Evolutionary conservation across 2,888 invertebrate genomes (phyloP).

Genomic region (Pseudococcus longispinus): DNA sequence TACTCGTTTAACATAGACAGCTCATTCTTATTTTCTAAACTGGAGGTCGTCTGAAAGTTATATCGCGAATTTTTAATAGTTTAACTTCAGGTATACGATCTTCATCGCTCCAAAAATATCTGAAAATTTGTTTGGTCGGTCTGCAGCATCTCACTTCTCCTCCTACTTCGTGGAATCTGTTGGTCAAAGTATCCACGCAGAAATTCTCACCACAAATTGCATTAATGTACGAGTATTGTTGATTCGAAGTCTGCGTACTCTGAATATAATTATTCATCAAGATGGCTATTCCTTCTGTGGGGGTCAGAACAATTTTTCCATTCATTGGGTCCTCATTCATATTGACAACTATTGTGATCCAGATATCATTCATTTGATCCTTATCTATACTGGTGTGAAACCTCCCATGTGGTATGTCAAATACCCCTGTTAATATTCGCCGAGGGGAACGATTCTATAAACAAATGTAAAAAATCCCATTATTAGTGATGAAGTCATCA

Average conservation of each 20-base stretch:
- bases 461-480: no score
- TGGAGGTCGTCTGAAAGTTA: no score
- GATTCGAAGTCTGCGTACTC: background rate
- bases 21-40: no score
- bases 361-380: background rate
- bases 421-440: background rate
- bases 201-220: background rate
- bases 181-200: background rate
- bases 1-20: no score
- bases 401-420: background rate
- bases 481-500: no score
- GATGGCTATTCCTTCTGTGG: background rate
- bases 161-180: background rate
- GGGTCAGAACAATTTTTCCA: no score
- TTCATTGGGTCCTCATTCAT: no score
- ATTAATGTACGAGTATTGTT: background rate
- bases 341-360: background rate
- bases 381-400: background rate
- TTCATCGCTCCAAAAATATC: no score
- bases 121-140: no score
- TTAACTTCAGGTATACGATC: no score
- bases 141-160: background rate
- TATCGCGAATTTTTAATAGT: no score
- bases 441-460: no score
- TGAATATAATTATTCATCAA: background rate